These are phyloP conservation scores for Autographa pulchrina DNA, from an alignment of 2,888 invertebrate genomes.

Conservation along the genomic window DNA sequence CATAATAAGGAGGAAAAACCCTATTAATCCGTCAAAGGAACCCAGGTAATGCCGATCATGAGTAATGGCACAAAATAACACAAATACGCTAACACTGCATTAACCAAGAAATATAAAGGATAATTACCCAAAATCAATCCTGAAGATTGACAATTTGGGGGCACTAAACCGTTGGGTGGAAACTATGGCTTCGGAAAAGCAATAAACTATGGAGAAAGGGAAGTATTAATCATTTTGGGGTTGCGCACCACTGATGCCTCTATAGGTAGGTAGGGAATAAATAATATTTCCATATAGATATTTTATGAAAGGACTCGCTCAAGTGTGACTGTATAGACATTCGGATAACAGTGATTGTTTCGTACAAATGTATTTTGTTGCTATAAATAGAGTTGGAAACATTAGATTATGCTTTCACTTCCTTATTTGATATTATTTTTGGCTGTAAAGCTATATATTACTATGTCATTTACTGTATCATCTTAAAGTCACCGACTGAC, in stretches of 20 bases:
- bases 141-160: constrained; percentile 43
- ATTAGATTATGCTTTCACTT: background rate
- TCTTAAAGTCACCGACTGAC: too few species aligned
- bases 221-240: constrained; percentile 53
- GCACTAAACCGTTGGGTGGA: constrained; percentile 25
- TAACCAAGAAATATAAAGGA: constrained; percentile 24
- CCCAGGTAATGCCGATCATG: constrained; percentile 41
- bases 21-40: constrained; percentile 44
- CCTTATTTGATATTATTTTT: background rate
- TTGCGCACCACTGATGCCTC: constrained; percentile 41
- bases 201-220: constrained; percentile 37
- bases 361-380: background rate
- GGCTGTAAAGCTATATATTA: too few species aligned
- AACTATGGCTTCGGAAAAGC: constrained; percentile 41
- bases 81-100: constrained; percentile 30
- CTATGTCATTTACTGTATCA: too few species aligned
- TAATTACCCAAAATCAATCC: constrained; percentile 53
- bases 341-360: constrained; percentile 20
- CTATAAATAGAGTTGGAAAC: background rate
- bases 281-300: constrained; percentile 46
- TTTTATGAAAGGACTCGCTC: constrained; percentile 43
- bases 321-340: constrained; percentile 18
- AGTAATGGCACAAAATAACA: constrained; percentile 42
- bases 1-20: constrained; percentile 3
- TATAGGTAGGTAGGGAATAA: constrained; percentile 48